Evolutionary conservation across 2,113 vertebrate species (phyloP), one percentile per base, ranked within the genome.

Genomic region (Ceyx melanurus): DNA sequence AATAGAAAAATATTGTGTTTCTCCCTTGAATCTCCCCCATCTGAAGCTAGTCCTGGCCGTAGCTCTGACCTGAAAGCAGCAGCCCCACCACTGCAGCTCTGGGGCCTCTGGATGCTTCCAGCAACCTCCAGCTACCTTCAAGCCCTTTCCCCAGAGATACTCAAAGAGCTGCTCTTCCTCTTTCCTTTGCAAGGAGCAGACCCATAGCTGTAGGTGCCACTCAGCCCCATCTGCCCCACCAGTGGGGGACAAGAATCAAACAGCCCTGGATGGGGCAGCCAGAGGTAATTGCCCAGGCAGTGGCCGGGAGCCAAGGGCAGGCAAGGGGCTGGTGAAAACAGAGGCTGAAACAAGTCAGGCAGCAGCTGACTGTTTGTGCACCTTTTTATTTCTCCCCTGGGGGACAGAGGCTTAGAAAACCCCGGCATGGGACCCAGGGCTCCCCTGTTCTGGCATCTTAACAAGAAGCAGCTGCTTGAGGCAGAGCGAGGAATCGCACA

Each of bases 381-480:
- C 90, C 71, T 88, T 90, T 88, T 67, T 43, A 56, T 94, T 92
- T 87, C 74, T 93, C 43, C 86, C 84, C 78, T 35, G 77, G 61
- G 87, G 88, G n/a, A 82, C 0, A 46, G 81, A 53, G 83, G 86
- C 90, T 94, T 61, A 74, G 91, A 81, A 88, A 67, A 33, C 11
- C 83, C 90, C 76, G 2, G 60, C 92, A 16, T 48, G 91, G 94
- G 68, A 86, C 56, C 95, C 15, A 31, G 31, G 46, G 67, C 84
- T 93, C 35, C 79, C 81, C 86, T 65, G 57, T 76, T 79, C 89
- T 80, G 93, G 93, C 96, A 93, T 95, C 96, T 96, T 96, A 97
- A 96, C 95, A 88, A 97, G 95, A 86, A 94, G 95, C 92, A 94
- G 89, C 85, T 89, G 77, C 91, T 93, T 10, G 57, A 92, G 94